Base-by-base conservation (phyloP, 35 echinoderm and acorn worm genomes). In the Ptychodera flava region DNA sequence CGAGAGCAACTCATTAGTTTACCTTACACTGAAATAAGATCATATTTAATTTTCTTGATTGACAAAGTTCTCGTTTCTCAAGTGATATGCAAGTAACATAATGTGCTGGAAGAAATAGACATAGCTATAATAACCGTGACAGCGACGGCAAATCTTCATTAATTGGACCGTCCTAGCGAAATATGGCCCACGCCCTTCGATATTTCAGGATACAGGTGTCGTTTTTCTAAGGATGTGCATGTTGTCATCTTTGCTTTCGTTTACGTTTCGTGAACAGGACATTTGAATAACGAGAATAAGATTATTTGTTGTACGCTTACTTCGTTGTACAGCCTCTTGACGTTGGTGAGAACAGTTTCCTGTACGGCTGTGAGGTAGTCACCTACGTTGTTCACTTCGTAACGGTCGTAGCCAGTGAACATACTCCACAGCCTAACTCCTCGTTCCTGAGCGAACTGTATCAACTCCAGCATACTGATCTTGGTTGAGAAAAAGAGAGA, bases 381-480 rank as follows among this genome's bases (percentile, higher is more conserved):
- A 0, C 22, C 2, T 31, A 97, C 80, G 2, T 28, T 33, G 15
- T 27, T 84, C 29, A 97, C 90, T 6, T 93, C 85, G 36, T 80
- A 82, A 30, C 92, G 33, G 32, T 85, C 29, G 77, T 93, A 97
- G 1, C 95, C 95, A 31, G 86, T 77, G 33, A 97, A 97, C 16
- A 82, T 34, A 1, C 86, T 84, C 35, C 88, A 92, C 27, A 97
- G 75, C 16, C 86, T 36, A 16, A 93, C 30, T 1, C 95, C 95
- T 35, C 88, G 87, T 33, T 76, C 78, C 81, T 97, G 86, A 6
- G 92, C 92, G 31, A 97, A 93, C 10, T 76, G 85, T 78, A 89
- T 83, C 35, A 97, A 83, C 37, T 97, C 95, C 28, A 93, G 45
- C n/a, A 91, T 93, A 33, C 80, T 89, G 33, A 97, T 97, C 95